Base-by-base conservation (phyloP, 2,888 invertebrate species). In the Hermaeophaga mercurialis region DNA sequence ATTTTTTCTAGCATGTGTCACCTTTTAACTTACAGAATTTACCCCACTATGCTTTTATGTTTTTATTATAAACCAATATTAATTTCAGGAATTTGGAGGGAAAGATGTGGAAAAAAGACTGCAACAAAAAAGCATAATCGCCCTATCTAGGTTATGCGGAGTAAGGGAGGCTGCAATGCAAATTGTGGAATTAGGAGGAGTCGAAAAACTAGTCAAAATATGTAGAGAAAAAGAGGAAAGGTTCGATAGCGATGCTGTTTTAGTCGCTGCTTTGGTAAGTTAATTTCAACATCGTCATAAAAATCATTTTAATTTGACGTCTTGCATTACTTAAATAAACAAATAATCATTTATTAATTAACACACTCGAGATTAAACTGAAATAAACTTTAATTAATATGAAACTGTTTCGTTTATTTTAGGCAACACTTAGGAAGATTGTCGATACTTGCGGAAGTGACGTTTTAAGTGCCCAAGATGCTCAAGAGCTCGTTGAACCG, bases 121-220 rank as follows among this genome's bases (percentile, higher is more conserved):
- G 34, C 90, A 91, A 70, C 88, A 88, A 69, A 93, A 94, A 69
- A 85, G 91, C 1, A 88, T 91, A 1, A 91, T 92, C 56, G 92
- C 93, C 3, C 81, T 94, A 34, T 88, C 91, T 1, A 85, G 90
- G 70, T 77, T 91, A 56, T 85, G 87, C 62, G 83, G 85, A 14
- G 84, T 89, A 59, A 81, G 83, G 0, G 85, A 85, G 62, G 85
- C 88, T 8, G 85, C 89, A 0, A 77, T 80, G 48, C 87, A 88
- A 73, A 85, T 90, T 12, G 86, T 88, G 5, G 84, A 87, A 58
- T 77, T 86, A 6, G 87, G 88, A 41, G 89, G 88, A 9, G 80
- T 86, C 68, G 80, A 81, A 14, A 82, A 82, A 74, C 80, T 87
- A 70, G 86, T 87, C 63, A 81, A 83, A 54, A 76, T 91, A 65